Percentiles rank a stretch among this genome's conserved stretches.
Conservation (phyloP, 2,888 invertebrate genomes). For the Portevinia maculata region DNA sequence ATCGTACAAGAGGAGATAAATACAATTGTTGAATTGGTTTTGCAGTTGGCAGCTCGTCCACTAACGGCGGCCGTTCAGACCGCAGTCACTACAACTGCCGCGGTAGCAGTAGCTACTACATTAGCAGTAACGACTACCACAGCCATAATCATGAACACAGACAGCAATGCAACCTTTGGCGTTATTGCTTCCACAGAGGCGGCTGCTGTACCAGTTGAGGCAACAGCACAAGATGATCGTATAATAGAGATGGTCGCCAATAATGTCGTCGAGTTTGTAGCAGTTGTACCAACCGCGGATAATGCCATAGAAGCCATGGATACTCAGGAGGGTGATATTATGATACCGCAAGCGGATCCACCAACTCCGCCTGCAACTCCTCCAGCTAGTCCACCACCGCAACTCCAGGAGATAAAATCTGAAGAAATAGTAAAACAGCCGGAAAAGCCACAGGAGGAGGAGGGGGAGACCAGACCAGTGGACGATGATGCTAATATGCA, state of each 20-base stretch:
- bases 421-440: not conserved
- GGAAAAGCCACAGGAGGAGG: constrained; percentile 39
- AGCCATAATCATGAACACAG: constrained; percentile 31
- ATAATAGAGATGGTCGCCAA: not conserved
- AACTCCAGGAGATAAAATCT: not conserved
- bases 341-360: constrained; percentile 38
- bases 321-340: constrained; percentile 75
- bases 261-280: not conserved
- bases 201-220: not conserved
- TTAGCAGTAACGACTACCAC: not conserved
- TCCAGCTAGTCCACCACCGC: constrained; percentile 43
- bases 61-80: constrained; percentile 33
- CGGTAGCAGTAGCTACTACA: not conserved
- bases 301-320: constrained; percentile 76
- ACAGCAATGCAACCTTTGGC: constrained; percentile 1
- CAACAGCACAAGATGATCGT: not conserved
- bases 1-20: constrained; percentile 66
- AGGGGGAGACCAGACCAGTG: constrained; percentile 35
- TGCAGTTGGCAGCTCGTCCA: constrained; percentile 64
- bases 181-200: constrained; percentile 3
- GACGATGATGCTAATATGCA: constrained; percentile 75
- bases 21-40: constrained; percentile 62
- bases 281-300: not conserved
- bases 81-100: not conserved
- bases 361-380: constrained; percentile 64